phyloP scores from a whole-genome alignment of 2,888 invertebrate genomes.

The Melipona beecheii region DNA sequence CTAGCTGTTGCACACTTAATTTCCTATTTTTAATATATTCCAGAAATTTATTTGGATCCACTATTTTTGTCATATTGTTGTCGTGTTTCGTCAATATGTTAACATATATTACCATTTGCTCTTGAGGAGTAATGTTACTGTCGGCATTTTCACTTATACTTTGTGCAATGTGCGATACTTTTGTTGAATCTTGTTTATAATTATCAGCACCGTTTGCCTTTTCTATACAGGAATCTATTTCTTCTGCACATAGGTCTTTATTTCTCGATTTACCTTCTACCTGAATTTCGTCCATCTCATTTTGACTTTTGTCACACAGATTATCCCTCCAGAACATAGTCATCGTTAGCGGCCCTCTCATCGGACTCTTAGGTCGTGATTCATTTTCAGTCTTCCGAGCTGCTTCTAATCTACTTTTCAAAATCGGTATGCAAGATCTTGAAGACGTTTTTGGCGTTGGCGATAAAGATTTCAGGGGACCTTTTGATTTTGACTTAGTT shows the following conservation, averaged over 20 bases:
- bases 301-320: background rate
- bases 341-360: conserved; percentile 69
- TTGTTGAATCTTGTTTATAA: conserved; percentile 7
- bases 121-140: conserved; percentile 38
- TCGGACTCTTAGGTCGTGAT: conserved; percentile 66
- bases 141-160: conserved; percentile 1
- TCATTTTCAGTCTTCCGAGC: conserved; percentile 52
- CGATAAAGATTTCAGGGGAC: conserved; percentile 15
- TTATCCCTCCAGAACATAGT: conserved; percentile 54
- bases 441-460: conserved; percentile 53
- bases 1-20: conserved; percentile 44
- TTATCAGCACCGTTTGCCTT: background rate
- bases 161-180: background rate
- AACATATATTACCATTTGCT: conserved; percentile 71
- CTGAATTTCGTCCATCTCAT: conserved; percentile 31
- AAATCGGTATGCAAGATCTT: conserved; percentile 77
- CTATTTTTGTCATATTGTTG: conserved; percentile 62
- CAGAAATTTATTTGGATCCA: conserved; percentile 71
- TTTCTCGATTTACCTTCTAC: conserved; percentile 39
- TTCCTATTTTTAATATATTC: conserved; percentile 68
- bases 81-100: conserved; percentile 73
- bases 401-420: conserved; percentile 70
- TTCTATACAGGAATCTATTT: background rate
- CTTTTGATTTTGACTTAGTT: conserved; percentile 14
- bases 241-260: background rate